Evolutionary conservation across 2,888 invertebrate species (phyloP), one percentile per base, ranked within the genome.

Genomic region (Epistrophe grossulariae): DNA sequence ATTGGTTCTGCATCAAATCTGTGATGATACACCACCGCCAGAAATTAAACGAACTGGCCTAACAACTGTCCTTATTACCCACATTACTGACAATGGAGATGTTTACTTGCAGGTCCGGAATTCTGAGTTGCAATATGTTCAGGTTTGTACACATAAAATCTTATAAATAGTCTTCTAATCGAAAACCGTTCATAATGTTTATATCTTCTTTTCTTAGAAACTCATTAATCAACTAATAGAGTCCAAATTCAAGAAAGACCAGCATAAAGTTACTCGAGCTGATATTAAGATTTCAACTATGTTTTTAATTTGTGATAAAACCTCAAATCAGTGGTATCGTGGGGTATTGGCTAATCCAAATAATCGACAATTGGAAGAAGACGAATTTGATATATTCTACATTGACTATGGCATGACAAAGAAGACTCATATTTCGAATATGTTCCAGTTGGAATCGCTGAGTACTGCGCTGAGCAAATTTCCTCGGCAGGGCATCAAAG

Each of bases 401-500:
- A 92, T 95, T 13, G 95, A 95, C 89, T 92, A 93, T 84, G 95
- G 95, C 0, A 91, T 92, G 28, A 93, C 93, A 8, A 93, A 93
- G 24, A 91, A 91, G 0, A 93, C 94, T 13, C 88, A 92, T 89
- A 89, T 93, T 15, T 90, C 93, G 7, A 89, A 92, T 73, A 91
- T 94, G 76, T 94, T 93, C 92, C 92, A 93, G 0, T 90, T 95
- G 68, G 94, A 94, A 74, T 91, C 92, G 5, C 89, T 92, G 60
- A 95, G 95, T 76, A 93, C 93, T n/a, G 94, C 94, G 3, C 93
- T 95, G 35, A 94, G 94, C 89, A 93, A 93, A 60, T 95, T 93
- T 88, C 95, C 95, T 0, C 91, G 92, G 35, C 95, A 95, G 94
- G 95, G 95, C 17, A 90, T 94, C 79, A 93, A 94, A 88, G 94